Base-by-base conservation (phyloP, 2,888 invertebrate genomes). In the Odontocolon sp. region DNA sequence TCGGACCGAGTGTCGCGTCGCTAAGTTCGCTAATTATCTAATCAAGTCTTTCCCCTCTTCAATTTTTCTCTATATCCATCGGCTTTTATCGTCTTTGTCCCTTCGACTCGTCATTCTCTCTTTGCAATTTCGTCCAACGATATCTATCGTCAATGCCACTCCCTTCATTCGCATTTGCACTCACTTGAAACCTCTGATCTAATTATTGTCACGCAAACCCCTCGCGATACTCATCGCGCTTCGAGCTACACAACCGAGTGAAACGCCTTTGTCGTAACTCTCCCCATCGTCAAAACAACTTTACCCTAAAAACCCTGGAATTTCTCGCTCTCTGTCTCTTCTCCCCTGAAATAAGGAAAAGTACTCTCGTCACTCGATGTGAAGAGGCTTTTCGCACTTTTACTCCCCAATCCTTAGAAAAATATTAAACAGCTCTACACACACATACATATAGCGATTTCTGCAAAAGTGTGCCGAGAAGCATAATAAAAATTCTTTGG, bases 171-270 rank as follows among this genome's bases (percentile, higher is more conserved):
- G 45, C 47, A 63, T 61, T 66, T 28, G 40, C 61, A 45, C 61
- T 50, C 59, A 45, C 54, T 67, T 42, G 16, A 45, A 45, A 3
- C 9, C 61, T 74, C 64, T 81, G 84, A 87, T 87, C 84, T 86
- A 86, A 87, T 87, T 86, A 87, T 84, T 82, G 84, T 82, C 80
- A 82, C 77, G 76, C 82, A 77, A 81, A 80, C 78, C 81, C 85
- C 63, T 50, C 45, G 11, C 45, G 63, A 40, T 42, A 63, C 64
- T 66, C 33, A 36, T 40, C 72, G 71, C 45, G 54, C 75, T 16
- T 36, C 36, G 28, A 59, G 36, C 38, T 5, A 3, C 23, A 21
- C 9, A 40, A 21, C n/a, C 21, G n/a, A 23, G 23, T 1, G 8
- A 5, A 63, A 78, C 71, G 71, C 69, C 77, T 81, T 83, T 81